Evolutionary conservation across 2,797 vertebrate species (phyloP), one percentile per base, ranked within the genome.

Genomic region (Naso thynnoides): DNA sequence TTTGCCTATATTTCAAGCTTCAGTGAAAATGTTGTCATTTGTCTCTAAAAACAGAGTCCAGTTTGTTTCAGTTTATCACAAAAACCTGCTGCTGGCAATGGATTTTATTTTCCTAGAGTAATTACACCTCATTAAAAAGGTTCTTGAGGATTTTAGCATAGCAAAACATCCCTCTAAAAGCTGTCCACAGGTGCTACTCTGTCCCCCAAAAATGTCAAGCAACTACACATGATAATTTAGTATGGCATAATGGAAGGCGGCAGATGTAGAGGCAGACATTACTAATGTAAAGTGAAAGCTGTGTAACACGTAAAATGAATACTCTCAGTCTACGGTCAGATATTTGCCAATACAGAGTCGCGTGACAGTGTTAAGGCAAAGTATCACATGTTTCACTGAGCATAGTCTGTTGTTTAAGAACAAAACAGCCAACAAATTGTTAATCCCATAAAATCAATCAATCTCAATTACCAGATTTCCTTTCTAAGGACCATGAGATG

Each of bases 391-490:
- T 48, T 74, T 83, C 84, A 81, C 33, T 31, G n/a, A n/a, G n/a
- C n/a, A n/a, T n/a, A n/a, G n/a, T n/a, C n/a, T n/a, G n/a, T n/a
- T n/a, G n/a, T n/a, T n/a, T n/a, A n/a, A n/a, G n/a, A n/a, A n/a
- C n/a, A n/a, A n/a, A n/a, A n/a, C n/a, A n/a, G n/a, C n/a, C n/a
- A n/a, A n/a, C n/a, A n/a, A n/a, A n/a, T n/a, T n/a, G n/a, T n/a
- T n/a, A n/a, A n/a, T n/a, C n/a, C n/a, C n/a, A n/a, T n/a, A n/a
- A n/a, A n/a, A n/a, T n/a, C n/a, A n/a, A n/a, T n/a, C 83, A 88
- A 91, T 91, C 83, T 84, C 72, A 56, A 83, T 89, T 85, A 88
- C 66, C 70, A 86, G 89, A 90, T 84, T 86, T 83, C 82, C 59
- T 83, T 79, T 76, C 53, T 13, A 16, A 81, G 55, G 83, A 76